Base-by-base conservation (phyloP, 2,888 invertebrate species). In the Entomobrya multifasciata region DNA sequence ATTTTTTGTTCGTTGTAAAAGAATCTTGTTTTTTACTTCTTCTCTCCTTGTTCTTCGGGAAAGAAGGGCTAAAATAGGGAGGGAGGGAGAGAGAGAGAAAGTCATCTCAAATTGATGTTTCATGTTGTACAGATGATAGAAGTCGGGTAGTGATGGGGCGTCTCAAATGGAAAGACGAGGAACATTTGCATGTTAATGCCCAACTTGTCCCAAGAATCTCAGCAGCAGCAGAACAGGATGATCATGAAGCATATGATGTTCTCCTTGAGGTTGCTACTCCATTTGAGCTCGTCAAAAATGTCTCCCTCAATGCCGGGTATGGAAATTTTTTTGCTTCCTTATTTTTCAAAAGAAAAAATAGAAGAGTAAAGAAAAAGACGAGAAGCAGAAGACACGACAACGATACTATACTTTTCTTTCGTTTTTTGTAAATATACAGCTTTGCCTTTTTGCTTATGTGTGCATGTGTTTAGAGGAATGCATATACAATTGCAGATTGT, bases 201-300 rank as follows among this genome's bases (percentile, higher is more conserved):
- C 86, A 87, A 85, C 88, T 90, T 85, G 87, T 88, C 85, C 89
- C 88, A 86, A 85, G 89, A 88, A 78, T 77, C 80, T 82, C 87
- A 70, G 36, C 36, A 36, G 36, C 36, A 36, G 36, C 36, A 36
- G 36, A 20, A 67, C n/a, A 20, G 70, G 81, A 78, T 30, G 77
- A 74, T 78, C 80, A 79, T 52, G 86, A 78, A 77, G 89, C 87
- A 62, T 89, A 89, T 83, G 90, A 89, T 88, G 81, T 88, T 82
- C 83, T 86, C 62, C 84, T 90, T 77, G 87, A 89, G 72, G 85
- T 90, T 85, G 85, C 72, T 78, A 94, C 94, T 20, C 95, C 95
- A 0, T 94, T 95, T 90, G 94, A 94, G 81, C 93, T 94, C 87
- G 94, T 94, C 94, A 94, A 92, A 91, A 93, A 93, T 90, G 94